Percentiles rank a stretch among this genome's conserved stretches.
These are phyloP conservation scores for Hippoglossus stenolepis DNA, from an alignment of 2,113 vertebrate genomes.

Conservation along the genomic window DNA sequence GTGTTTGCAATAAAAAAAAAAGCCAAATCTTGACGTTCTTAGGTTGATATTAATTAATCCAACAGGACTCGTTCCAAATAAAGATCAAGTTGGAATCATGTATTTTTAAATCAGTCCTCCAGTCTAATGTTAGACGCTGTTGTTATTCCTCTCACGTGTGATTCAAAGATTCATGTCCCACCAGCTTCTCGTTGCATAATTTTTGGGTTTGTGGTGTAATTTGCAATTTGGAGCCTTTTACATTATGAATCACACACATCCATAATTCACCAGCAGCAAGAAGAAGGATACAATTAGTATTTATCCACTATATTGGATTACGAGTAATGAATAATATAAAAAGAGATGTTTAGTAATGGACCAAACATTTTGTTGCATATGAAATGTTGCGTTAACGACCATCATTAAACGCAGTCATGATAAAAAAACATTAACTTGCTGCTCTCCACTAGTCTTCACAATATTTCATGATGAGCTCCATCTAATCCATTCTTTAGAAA, in stretches of 20 bases:
- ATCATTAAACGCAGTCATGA: constrained; percentile 31
- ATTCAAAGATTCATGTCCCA: constrained; percentile 44
- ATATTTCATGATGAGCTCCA: constrained; percentile 46
- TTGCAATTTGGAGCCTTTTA: constrained; percentile 35
- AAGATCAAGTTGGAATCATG: constrained; percentile 44
- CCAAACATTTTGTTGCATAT: neutral
- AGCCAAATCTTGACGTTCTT: no score
- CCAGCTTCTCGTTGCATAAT: neutral
- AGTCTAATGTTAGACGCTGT: constrained; percentile 25
- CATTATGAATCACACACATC: neutral
- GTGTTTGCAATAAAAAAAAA: neutral
- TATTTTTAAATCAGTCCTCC: constrained; percentile 58
- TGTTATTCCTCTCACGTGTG: constrained; percentile 53
- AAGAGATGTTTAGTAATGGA: constrained; percentile 24
- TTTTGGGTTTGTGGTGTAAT: constrained; percentile 35
- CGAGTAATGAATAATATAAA: constrained; percentile 50
- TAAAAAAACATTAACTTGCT: neutral
- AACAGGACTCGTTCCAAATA: constrained; percentile 35
- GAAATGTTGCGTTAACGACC: constrained; percentile 57
- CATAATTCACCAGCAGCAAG: neutral
- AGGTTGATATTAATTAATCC: constrained; percentile 8
- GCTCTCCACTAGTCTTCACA: constrained; percentile 46
- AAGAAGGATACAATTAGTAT: neutral
- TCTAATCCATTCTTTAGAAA: constrained; percentile 53
- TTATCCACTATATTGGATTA: constrained; percentile 21